These are phyloP conservation scores for Gambusia affinis DNA, from an alignment of 2,113 vertebrate species.

Conservation along the genomic window DNA sequence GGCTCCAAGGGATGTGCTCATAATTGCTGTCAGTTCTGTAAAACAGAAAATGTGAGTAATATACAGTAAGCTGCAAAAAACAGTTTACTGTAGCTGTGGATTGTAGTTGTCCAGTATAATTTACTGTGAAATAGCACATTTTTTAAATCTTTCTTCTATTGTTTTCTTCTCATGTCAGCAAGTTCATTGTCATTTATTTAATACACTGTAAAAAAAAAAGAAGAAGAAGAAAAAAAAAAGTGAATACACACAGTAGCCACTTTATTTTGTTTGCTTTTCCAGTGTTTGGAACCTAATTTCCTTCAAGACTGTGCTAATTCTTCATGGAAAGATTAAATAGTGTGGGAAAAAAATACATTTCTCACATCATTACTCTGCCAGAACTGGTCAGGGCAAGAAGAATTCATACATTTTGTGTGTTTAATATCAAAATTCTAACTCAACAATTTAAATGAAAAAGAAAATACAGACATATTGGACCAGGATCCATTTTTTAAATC, in stretches of 20 bases:
- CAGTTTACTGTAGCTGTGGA: neutral
- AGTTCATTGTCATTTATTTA: neutral
- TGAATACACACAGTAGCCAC: neutral
- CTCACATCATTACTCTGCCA: too few species aligned
- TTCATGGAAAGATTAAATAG: too few species aligned
- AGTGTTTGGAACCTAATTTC: too few species aligned
- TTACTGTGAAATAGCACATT: neutral
- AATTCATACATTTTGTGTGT: too few species aligned
- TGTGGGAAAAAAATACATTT: too few species aligned
- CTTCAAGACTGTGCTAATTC: too few species aligned
- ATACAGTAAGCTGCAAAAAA: neutral
- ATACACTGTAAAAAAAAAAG: neutral
- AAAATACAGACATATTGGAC: too few species aligned
- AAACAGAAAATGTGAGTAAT: conserved; percentile 1
- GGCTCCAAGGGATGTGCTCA: conserved; percentile 20
- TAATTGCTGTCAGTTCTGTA: conserved; percentile 38
- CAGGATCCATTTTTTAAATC: too few species aligned
- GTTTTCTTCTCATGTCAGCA: neutral
- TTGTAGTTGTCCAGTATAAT: neutral
- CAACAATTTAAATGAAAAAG: too few species aligned
- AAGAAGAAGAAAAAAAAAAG: neutral
- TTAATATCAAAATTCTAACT: too few species aligned
- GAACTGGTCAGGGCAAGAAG: too few species aligned
- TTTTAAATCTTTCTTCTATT: neutral
- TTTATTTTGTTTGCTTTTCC: too few species aligned